Conservation (phyloP, 2,113 vertebrate genomes). For the Camarhynchus parvulus region DNA sequence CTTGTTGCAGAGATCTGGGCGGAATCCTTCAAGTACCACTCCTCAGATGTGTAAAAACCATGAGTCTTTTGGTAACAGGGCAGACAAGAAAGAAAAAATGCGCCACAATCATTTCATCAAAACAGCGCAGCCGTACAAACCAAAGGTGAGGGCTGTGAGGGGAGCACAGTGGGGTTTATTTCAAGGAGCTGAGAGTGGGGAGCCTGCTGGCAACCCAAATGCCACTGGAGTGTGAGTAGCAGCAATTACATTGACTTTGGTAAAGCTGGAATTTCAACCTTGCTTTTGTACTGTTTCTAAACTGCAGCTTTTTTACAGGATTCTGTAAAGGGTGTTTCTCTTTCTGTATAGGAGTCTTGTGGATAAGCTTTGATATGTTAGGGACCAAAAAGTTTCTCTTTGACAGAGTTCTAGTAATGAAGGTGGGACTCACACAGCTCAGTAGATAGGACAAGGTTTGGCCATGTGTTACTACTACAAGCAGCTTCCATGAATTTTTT, state of each 20-base stretch:
- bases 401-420: neutral
- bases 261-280: neutral
- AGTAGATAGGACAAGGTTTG: neutral
- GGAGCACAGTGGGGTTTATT: fast-evolving
- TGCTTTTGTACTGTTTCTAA: neutral
- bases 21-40: conserved; percentile 84
- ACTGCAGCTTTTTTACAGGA: neutral
- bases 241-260: neutral
- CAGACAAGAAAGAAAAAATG: conserved; percentile 97
- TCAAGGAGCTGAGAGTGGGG: neutral
- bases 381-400: neutral
- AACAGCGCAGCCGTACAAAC: conserved; percentile 98
- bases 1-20: conserved; percentile 84
- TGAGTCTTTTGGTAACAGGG: conserved; percentile 93
- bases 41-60: conserved; percentile 91
- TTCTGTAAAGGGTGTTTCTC: neutral
- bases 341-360: neutral
- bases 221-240: neutral
- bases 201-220: neutral
- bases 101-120: conserved; percentile 99
- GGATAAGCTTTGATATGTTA: neutral
- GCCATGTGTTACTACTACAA: neutral
- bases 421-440: neutral
- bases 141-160: conserved; percentile 81
- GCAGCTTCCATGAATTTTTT: neutral